Evolutionary conservation across 2,888 invertebrate species (phyloP), one percentile per base, ranked within the genome.

Genomic region (Noctua pronuba): DNA sequence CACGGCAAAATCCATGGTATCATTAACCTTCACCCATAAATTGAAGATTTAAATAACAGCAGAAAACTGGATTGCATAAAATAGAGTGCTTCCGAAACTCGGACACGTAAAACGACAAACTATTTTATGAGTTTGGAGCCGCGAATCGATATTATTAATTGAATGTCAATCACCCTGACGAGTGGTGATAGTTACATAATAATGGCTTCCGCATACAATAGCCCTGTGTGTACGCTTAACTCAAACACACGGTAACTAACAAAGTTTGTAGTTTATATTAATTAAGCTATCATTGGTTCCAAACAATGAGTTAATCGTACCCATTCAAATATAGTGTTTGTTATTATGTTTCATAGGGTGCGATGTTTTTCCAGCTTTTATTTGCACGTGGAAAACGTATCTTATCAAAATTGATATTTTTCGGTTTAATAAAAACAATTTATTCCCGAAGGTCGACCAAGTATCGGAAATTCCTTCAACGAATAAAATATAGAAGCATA

Each of bases 131-230:
- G 44, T 44, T 16, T n/a, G 21, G 6, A 69, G n/a, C 41, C 7
- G 0, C 13, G 8, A 74, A 74, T 84, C 49, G 41, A 80, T 83
- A 65, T 72, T 62, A 73, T 72, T 81, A 81, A 84, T 81, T 66
- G 46, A 84, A 84, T 77, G 71, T 58, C 73, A 80, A 81, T 83
- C 81, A 81, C 68, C n/a, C 16, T 41, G 68, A 31, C 60, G 68
- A 68, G 28, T 28, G 6, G 24, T 73, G 71, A 72, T 77, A 68
- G 44, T 64, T 62, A 65, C 62, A 65, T 70, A 64, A 73, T 73
- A 73, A 66, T 35, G 64, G 60, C 46, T 65, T 58, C 52, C 52
- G 7, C 16, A 67, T 18, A 72, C 77, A 76, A 84, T 68, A 64
- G 28, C 58, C 66, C 46, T 67, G 13, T 46, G 13, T 46, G 38